Evolutionary conservation across 2,888 invertebrate genomes (phyloP).

Genomic region (Leptopilina drosophilae): DNA sequence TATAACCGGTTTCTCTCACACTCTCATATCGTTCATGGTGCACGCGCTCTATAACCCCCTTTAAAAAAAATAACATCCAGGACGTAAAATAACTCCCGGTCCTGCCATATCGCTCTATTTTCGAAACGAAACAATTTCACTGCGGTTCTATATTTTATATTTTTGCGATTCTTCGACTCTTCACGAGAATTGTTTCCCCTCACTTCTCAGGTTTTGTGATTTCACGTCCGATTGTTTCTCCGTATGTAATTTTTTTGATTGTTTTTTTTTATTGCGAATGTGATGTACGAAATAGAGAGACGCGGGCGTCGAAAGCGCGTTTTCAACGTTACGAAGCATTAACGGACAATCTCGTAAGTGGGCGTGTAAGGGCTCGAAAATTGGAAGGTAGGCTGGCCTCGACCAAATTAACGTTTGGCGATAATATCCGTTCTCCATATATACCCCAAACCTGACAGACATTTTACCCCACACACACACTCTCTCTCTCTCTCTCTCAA

Average conservation of each 20-base stretch:
- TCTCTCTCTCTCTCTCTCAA: not conserved
- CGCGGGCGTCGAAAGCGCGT: slow-evolving; percentile 69
- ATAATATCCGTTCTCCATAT: slow-evolving; percentile 74
- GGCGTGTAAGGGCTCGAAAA: slow-evolving; percentile 76
- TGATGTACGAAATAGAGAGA: slow-evolving; percentile 51
- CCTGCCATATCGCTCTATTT: slow-evolving; percentile 64
- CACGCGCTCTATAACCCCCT: slow-evolving; percentile 52
- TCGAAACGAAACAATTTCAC: slow-evolving; percentile 48
- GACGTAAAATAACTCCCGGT: slow-evolving; percentile 59
- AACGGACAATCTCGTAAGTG: slow-evolving; percentile 76
- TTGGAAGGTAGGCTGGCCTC: slow-evolving; percentile 76
- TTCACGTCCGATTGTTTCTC: slow-evolving; percentile 38
- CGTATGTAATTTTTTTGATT: not conserved
- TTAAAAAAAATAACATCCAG: slow-evolving; percentile 41
- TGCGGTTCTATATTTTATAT: slow-evolving; percentile 55
- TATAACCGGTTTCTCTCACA: slow-evolving; percentile 67
- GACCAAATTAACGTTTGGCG: slow-evolving; percentile 76
- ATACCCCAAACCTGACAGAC: slow-evolving; percentile 49
- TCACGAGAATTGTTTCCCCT: no score
- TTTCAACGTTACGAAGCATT: slow-evolving; percentile 73
- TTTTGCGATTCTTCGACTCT: not conserved
- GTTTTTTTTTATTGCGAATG: slow-evolving; percentile 28
- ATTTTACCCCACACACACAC: slow-evolving; percentile 44
- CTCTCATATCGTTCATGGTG: slow-evolving; percentile 47
- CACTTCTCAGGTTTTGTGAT: slow-evolving; percentile 3